Percentiles rank a stretch among this genome's conserved stretches.
phyloP scores from a whole-genome alignment of 2,113 vertebrate genomes.

The Atrichornis clamosus region DNA sequence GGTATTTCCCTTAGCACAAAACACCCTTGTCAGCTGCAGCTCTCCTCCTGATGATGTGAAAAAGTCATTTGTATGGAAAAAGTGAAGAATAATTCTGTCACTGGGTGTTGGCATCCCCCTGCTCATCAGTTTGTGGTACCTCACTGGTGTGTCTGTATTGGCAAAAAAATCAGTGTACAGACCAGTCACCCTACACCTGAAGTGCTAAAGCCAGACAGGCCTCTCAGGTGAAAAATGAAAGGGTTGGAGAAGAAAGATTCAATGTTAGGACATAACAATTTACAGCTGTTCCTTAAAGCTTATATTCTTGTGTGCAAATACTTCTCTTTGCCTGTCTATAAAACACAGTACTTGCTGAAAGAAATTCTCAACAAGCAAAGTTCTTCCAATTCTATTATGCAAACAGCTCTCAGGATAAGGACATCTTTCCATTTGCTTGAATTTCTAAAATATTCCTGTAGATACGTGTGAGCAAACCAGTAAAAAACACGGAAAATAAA shows the following conservation, averaged over 20 bases:
- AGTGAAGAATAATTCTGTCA: neutral
- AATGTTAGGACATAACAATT: neutral
- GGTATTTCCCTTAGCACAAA: neutral
- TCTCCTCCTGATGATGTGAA: neutral
- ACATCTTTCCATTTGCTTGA: neutral
- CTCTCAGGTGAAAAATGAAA: neutral
- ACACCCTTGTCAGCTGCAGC: neutral
- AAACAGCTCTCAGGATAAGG: neutral
- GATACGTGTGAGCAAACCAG: neutral
- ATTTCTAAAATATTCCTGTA: neutral
- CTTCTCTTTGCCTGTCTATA: neutral
- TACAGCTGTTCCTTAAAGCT: neutral
- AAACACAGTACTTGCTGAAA: neutral
- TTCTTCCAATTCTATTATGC: neutral
- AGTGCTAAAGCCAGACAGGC: neutral
- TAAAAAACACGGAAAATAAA: neutral
- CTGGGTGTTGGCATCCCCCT: accelerated
- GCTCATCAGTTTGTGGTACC: neutral
- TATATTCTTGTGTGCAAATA: neutral
- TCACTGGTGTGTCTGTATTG: accelerated
- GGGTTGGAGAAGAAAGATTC: neutral
- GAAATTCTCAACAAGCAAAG: neutral
- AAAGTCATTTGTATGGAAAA: neutral
- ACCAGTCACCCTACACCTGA: neutral
- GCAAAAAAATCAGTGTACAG: neutral